Evolutionary conservation across 2,888 invertebrate genomes (phyloP).

Genomic region (Scelioninae gen. 1): DNA sequence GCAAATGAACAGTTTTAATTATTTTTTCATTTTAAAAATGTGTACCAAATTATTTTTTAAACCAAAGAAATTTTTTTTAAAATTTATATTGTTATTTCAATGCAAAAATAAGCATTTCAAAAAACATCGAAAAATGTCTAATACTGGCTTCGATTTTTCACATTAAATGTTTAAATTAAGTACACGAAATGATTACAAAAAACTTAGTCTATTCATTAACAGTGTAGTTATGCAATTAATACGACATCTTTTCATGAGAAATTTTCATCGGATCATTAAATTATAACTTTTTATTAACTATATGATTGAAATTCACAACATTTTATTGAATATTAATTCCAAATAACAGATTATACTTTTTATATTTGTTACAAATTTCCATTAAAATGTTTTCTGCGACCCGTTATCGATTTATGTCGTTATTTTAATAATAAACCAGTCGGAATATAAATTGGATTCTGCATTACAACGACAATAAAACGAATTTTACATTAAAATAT

Average conservation of each 20-base stretch:
- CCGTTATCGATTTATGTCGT: slow-evolving; percentile 44
- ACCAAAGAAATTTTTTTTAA: too few relatives aligned
- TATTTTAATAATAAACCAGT: slow-evolving; percentile 28
- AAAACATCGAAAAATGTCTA: too few relatives aligned
- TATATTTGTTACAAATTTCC: slow-evolving; percentile 8
- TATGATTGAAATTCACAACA: background rate
- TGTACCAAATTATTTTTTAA: too few relatives aligned
- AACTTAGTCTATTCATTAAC: background rate
- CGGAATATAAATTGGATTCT: background rate
- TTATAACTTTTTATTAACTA: background rate
- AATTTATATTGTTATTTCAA: too few relatives aligned
- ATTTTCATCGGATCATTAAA: background rate
- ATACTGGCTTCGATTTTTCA: too few relatives aligned
- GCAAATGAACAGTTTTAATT: too few relatives aligned
- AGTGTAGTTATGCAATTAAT: background rate
- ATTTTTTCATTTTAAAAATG: too few relatives aligned
- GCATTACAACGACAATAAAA: too few relatives aligned
- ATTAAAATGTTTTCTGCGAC: slow-evolving; percentile 15
- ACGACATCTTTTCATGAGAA: background rate
- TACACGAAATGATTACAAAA: too few relatives aligned
- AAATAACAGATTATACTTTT: background rate
- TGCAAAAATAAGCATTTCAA: too few relatives aligned
- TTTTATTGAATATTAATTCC: slow-evolving; percentile 11
- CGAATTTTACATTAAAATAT: too few relatives aligned
- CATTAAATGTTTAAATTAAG: too few relatives aligned